phyloP scores from a whole-genome alignment of 2,113 vertebrate species.

The Cyanoramphus novaezelandiae region DNA sequence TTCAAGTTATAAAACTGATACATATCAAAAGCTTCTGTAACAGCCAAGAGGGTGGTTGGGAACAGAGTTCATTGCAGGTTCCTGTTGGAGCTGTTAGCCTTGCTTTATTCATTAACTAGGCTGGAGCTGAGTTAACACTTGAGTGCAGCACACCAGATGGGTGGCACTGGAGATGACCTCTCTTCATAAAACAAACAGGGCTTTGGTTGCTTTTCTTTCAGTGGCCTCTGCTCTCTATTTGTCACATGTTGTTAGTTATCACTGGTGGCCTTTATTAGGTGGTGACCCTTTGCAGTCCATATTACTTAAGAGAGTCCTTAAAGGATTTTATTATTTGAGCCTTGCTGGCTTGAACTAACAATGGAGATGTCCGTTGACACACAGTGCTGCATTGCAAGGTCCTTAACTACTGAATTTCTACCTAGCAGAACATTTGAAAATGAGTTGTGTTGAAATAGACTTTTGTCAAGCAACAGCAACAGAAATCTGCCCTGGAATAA shows the following conservation, averaged over 20 bases:
- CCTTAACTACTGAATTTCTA: background rate
- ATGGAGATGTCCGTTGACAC: background rate
- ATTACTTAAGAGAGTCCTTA: background rate
- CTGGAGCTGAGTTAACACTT: background rate
- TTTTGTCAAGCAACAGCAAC: background rate
- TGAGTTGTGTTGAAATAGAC: background rate
- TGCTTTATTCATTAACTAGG: background rate
- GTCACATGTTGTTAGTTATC: background rate
- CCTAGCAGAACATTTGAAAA: background rate
- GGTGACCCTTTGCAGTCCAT: background rate
- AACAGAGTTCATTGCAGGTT: background rate
- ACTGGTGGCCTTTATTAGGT: background rate
- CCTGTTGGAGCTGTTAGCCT: background rate
- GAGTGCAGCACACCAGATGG: background rate
- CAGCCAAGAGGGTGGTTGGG: background rate
- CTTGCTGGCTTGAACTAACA: background rate
- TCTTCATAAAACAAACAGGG: background rate
- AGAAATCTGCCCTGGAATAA: background rate
- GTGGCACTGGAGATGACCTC: background rate
- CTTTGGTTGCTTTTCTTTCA: background rate
- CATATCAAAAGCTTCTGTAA: background rate
- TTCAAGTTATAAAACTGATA: background rate
- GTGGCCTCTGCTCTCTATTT: rapidly evolving
- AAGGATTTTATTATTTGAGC: background rate
- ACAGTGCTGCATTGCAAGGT: background rate